These are phyloP conservation scores for Triplophysa bombifrons DNA, from an alignment of 2,797 vertebrate genomes.

Conservation along the genomic window DNA sequence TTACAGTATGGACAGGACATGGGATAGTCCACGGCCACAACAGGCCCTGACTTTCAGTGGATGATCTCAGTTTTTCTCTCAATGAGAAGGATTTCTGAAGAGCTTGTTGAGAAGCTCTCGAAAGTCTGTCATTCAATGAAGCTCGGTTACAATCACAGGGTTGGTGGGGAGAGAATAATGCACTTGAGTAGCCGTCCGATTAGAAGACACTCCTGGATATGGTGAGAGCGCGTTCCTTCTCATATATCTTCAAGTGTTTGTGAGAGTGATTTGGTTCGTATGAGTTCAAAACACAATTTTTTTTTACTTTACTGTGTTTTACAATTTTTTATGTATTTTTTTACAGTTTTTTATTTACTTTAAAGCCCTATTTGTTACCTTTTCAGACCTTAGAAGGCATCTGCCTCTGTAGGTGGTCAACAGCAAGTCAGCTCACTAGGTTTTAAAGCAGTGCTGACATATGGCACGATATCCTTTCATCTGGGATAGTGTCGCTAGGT, in stretches of 20 bases:
- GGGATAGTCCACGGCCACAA: background rate
- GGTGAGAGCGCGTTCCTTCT: constrained; percentile 53
- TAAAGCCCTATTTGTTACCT: background rate
- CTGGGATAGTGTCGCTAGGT: background rate
- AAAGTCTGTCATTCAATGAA: constrained; percentile 69
- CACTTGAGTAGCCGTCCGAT: constrained; percentile 74
- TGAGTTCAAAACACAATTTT: background rate
- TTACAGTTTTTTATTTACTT: too few species aligned
- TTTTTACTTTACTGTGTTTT: too few species aligned
- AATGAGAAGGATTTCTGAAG: constrained; percentile 6
- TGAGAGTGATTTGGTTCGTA: background rate
- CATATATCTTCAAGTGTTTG: constrained; percentile 7
- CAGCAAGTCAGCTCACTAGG: background rate
- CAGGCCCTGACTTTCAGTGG: background rate
- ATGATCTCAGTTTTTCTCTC: background rate
- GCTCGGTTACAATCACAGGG: constrained; percentile 67
- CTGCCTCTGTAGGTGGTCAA: too few species aligned
- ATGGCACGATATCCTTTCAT: background rate
- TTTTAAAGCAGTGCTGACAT: background rate
- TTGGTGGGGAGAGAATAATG: constrained; percentile 72
- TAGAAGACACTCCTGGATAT: constrained; percentile 82
- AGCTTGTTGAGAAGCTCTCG: constrained; percentile 15
- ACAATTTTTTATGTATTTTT: too few species aligned
- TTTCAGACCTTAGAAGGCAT: too few species aligned
- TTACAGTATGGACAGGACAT: constrained; percentile 2